Base-by-base conservation (phyloP, 2,113 vertebrate genomes). In the Fulmarus glacialis region DNA sequence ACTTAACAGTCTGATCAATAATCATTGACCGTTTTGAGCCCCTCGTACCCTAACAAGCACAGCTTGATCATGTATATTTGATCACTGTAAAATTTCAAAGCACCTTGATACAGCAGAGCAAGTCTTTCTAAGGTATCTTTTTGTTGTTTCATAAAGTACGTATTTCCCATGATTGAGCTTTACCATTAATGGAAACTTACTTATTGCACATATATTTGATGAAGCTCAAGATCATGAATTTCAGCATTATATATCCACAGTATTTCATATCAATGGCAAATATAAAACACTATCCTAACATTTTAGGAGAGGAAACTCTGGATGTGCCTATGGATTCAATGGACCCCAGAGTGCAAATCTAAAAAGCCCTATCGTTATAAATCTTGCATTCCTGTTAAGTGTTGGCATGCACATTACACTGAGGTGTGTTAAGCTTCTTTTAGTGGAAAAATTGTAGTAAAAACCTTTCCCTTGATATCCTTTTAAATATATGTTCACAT, bases 1-100 rank as follows among this genome's bases (percentile, higher is more conserved):
- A 97, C 98, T 98, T 98, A 98, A 98, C 96, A 97, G 98, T 78
- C 98, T 98, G 98, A 98, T 98, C 98, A 98, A 98, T 98, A 98
- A 81, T 96, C 98, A 98, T 98, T 98, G 98, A 98, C 97, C 70
- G 72, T 95, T 92, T 55, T 24, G 93, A 87, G 95, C 91, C 96
- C 96, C 98, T 97, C 94, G 12, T 38, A 98, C 96, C 95, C 97
- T 98, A 97, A 98, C 98, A 98, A 95, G 98, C 97, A 97, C 98
- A 98, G 98, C 97, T 98, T 98, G 98, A 98, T 98, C 98, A 98
- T 98, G 96, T 98, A 98, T 98, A 98, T 98, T 97, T 98, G 98
- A 98, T 98, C 98, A 98, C 74, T 86, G 93, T 52, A 96, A 97
- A 98, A 98, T 98, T 98, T 98, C 97, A 98, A 98, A 98, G 98